Conservation (phyloP, 2,113 vertebrate genomes). For the Dicentrarchus labrax region DNA sequence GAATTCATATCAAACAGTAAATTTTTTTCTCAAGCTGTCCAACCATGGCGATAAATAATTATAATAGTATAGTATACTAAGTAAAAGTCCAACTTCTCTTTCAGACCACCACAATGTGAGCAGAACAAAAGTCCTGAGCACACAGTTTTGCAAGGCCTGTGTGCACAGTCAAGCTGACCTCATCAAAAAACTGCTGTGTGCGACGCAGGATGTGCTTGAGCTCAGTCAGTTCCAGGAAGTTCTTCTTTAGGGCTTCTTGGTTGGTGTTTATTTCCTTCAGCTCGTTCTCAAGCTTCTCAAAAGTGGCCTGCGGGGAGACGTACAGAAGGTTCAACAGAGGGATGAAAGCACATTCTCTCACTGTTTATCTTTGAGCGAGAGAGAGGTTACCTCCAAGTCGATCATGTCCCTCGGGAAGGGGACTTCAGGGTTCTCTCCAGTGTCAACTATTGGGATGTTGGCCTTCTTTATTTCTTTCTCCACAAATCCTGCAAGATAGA, state of each 20-base stretch:
- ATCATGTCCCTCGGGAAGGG: conserved; percentile 99
- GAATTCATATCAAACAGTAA: not conserved
- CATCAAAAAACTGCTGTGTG: conserved; percentile 99
- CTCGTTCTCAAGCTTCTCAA: conserved; percentile 99
- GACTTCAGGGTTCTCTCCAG: conserved; percentile 97
- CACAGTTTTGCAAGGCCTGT: not conserved
- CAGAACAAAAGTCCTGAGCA: not conserved
- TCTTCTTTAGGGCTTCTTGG: conserved; percentile 98
- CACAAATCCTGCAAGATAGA: conserved; percentile 90
- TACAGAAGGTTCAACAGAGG: conserved; percentile 1
- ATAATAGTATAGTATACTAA: too few relatives aligned
- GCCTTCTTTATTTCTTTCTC: conserved; percentile 99
- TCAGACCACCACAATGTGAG: not conserved
- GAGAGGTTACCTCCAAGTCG: conserved; percentile 92
- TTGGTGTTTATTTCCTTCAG: conserved; percentile 99
- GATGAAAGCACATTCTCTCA: not conserved
- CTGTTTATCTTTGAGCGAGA: not conserved
- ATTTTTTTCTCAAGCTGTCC: not conserved
- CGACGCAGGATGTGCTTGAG: conserved; percentile 98
- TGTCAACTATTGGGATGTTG: conserved; percentile 93
- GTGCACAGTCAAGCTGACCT: conserved; percentile 86
- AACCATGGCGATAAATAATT: not conserved
- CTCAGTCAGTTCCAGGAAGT: conserved; percentile 97
- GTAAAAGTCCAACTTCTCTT: not conserved
- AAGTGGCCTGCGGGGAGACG: conserved; percentile 89